These are phyloP conservation scores for Megalonaias nervosa DNA, from an alignment of 1,140 invertebrate species.

Conservation along the genomic window DNA sequence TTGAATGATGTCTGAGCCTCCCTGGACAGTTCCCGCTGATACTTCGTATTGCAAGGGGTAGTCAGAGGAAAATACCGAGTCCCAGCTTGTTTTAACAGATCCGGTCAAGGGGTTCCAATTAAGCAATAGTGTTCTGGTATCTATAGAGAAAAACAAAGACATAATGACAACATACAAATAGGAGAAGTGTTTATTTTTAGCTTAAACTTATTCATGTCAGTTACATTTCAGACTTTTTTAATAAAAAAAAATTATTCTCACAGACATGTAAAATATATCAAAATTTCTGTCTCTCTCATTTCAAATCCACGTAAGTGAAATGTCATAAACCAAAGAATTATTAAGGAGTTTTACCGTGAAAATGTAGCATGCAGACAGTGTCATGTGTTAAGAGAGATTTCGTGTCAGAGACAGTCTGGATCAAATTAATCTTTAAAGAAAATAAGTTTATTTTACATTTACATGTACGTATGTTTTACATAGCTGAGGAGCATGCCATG, in stretches of 20 bases:
- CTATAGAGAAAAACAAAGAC: not conserved
- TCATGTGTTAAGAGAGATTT: too few species aligned
- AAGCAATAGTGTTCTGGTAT: not conserved
- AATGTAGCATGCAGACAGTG: too few species aligned
- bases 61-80: slow-evolving; percentile 1
- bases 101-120: not conserved
- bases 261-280: not conserved
- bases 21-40: not conserved
- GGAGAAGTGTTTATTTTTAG: not conserved
- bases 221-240: not conserved
- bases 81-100: not conserved
- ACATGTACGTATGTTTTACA: too few species aligned
- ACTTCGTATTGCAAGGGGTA: slow-evolving; percentile 24
- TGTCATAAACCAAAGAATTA: too few species aligned
- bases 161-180: not conserved
- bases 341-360: too few species aligned
- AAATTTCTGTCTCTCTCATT: too few species aligned
- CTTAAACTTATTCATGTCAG: not conserved
- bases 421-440: too few species aligned
- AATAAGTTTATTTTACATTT: too few species aligned
- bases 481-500: too few species aligned
- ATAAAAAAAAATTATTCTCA: not conserved
- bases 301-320: too few species aligned
- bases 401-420: too few species aligned
- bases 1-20: slow-evolving; percentile 15